Evolutionary conservation across 2,113 vertebrate species (phyloP).

Genomic region (Psittacus erithacus): DNA sequence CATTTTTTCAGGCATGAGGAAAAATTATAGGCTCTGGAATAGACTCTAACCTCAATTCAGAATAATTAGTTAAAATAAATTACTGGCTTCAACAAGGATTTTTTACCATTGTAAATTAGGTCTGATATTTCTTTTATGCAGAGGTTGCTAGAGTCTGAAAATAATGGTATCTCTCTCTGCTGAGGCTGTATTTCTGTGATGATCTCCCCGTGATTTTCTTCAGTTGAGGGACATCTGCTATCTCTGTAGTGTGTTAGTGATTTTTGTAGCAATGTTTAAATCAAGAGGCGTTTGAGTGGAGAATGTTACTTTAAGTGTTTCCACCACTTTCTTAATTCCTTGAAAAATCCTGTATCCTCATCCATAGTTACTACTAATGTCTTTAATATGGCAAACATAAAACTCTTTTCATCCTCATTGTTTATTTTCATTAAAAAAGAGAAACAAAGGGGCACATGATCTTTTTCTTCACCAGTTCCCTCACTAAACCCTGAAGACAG

Average conservation of each 20-base stretch:
- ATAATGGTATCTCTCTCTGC: not conserved
- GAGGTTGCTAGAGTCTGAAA: not conserved
- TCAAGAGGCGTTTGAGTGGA: not conserved
- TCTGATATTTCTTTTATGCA: not conserved
- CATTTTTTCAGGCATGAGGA: not conserved
- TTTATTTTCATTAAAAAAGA: not conserved
- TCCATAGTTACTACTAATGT: not conserved
- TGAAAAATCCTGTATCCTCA: not conserved
- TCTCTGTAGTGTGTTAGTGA: not conserved
- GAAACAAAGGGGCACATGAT: not conserved
- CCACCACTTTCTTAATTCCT: not conserved
- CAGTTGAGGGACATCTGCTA: not conserved
- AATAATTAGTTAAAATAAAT: slow-evolving; percentile 41
- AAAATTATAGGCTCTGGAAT: not conserved
- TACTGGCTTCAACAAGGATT: not conserved
- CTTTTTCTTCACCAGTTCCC: not conserved
- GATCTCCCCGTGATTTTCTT: slow-evolving; percentile 22
- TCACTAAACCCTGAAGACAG: not conserved
- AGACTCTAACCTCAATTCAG: not conserved
- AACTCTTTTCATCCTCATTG: not conserved
- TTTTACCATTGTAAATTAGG: not conserved
- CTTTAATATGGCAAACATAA: not conserved
- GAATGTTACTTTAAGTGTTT: not conserved
- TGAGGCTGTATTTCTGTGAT: not conserved
- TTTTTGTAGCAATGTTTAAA: not conserved